Base-by-base conservation (phyloP, 2,888 invertebrate species). In the Phalera bucephala region DNA sequence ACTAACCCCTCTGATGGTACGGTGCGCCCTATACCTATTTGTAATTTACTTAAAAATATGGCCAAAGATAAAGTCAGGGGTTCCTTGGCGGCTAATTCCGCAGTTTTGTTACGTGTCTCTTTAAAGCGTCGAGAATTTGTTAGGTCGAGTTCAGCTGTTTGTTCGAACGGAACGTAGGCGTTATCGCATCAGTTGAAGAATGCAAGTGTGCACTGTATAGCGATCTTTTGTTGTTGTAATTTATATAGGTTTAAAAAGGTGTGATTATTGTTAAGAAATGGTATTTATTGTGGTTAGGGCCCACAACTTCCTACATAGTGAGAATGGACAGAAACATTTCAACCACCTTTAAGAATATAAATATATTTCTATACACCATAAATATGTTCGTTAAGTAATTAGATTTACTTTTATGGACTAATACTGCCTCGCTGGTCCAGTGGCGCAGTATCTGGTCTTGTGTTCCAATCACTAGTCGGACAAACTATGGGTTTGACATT, bases 21-120 rank as follows among this genome's bases (percentile, higher is more conserved):
- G 66, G 65, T 60, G 63, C 60, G 62, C 76, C 73, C 72, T 74
- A 70, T 79, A 78, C 85, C 84, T 85, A 84, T 88, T 87, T 84
- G 87, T 88, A 88, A 87, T 88, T 86, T 86, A 87, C 81, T 84
- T 80, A 80, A 88, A 88, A 88, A 88, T 87, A 87, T 86, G 78
- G 78, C 68, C 58, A 55, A 57, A 81, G 85, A 87, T 86, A 85
- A 78, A 72, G 67, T 57, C 52, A 68, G 68, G 63, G 69, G 59
- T 68, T 74, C 69, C 72, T 71, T 70, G 61, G 67, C 71, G 67
- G 73, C 78, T 84, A 80, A 76, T 76, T 79, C 74, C 53, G 57
- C 62, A 56, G 61, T 65, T 72, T 68, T 68, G 74, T 72, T 67
- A 71, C 58, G 65, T 62, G 64, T 65, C 64, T 57, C 55, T 63